Evolutionary conservation across 2,113 vertebrate species (phyloP), one percentile per base, ranked within the genome.

Genomic region (Chionomys nivalis): DNA sequence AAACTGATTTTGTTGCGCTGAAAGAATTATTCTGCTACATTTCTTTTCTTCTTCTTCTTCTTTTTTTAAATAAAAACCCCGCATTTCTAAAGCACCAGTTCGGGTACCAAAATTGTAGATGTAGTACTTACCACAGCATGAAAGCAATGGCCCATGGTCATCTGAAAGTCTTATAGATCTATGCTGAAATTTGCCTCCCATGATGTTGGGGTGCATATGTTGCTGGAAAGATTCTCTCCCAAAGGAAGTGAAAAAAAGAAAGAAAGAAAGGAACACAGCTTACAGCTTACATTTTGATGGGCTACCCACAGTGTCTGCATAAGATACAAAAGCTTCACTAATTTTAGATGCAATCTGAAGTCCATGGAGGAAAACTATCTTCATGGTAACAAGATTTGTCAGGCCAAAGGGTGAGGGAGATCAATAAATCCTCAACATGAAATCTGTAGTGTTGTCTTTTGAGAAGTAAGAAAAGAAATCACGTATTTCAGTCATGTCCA

Each of bases 121-220:
- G 98, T 98, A 97, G 98, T 98, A 98, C 98, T 98, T 98, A 98
- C 98, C 98, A 98, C 98, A 98, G 98, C 98, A 78, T 96, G 98
- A 98, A 98, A 97, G 97, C 98, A 98, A 97, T 95, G 87, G 96
- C 63, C 98, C 87, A 88, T 68, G 77, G 98, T 98, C 98, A 98
- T 98, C 98, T 98, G 97, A 97, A 98, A 98, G 96, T 96, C 97
- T 98, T 98, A 95, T 49, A 97, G 91, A 97, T 97, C 98, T 98
- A 98, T 94, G 95, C 98, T 98, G 98, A 98, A 98, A 98, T 98
- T 98, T 98, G 97, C 95, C 95, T 98, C 98, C 42, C 75, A 82
- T 98, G 97, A 97, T 97, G 97, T 94, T 96, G 98, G 86, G 96
- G 94, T 90, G 86, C 90, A 85, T 93, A 96, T 97, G 95, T 98